Evolutionary conservation across 1,140 invertebrate species (phyloP).

Genomic region (Lanistes nyassanus): DNA sequence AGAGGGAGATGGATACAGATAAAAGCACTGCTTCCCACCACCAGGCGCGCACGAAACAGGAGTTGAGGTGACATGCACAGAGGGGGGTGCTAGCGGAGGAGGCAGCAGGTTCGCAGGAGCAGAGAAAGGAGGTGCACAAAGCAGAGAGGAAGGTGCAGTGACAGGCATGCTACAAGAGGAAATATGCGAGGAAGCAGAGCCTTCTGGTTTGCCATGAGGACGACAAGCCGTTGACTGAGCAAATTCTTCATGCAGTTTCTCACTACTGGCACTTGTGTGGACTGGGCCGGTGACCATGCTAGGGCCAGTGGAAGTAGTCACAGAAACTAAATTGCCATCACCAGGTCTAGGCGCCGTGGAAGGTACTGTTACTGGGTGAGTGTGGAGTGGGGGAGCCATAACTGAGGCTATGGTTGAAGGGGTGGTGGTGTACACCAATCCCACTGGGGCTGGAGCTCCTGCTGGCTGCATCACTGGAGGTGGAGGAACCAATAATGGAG

Average conservation of each 20-base stretch:
- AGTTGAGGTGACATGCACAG: background rate
- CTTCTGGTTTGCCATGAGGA: background rate
- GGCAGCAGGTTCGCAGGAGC: constrained; percentile 18
- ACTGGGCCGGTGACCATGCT: constrained; percentile 11
- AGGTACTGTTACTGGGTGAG: constrained; percentile 21
- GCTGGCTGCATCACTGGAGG: constrained; percentile 15
- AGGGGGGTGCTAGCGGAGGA: constrained; percentile 7
- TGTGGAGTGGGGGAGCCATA: constrained; percentile 11
- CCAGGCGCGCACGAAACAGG: background rate
- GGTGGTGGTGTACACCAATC: constrained; percentile 9
- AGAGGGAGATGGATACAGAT: constrained; percentile 41
- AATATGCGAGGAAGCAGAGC: background rate
- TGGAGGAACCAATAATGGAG: constrained; percentile 20
- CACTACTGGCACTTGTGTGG: background rate
- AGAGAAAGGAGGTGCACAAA: constrained; percentile 11
- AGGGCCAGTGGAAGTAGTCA: background rate
- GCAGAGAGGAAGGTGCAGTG: constrained; percentile 1
- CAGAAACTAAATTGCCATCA: constrained; percentile 2
- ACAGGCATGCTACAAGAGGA: background rate
- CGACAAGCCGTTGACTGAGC: background rate
- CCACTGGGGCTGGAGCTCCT: background rate
- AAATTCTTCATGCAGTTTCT: constrained; percentile 16
- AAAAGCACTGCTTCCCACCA: constrained; percentile 35
- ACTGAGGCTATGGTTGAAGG: constrained; percentile 5
- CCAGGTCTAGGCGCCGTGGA: background rate